Evolutionary conservation across 2,113 vertebrate species (phyloP), one percentile per base, ranked within the genome.

Genomic region (Kryptolebias marmoratus): DNA sequence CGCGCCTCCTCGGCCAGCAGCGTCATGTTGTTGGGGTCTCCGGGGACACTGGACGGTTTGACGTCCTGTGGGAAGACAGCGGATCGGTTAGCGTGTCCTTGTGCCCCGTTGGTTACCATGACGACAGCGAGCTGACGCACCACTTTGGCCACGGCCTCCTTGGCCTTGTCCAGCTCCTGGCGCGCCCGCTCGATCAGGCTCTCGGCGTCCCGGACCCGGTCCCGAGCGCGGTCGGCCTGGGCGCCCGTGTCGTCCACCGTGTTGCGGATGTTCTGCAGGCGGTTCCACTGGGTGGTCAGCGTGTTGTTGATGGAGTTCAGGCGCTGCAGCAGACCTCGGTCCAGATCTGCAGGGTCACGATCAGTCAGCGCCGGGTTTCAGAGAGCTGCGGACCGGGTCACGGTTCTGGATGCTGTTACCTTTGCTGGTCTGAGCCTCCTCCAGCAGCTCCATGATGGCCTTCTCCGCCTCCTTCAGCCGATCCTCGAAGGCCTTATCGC

Each of bases 21-120:
- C 16, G 98, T 99, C 96, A 99, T 97, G 87, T 99, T 99, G 93
- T 96, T 99, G 0, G 97, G 96, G 18, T 96, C 96, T 53, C 95
- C 91, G 0, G 91, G 77, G n/a, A 94, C 93, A 4, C 94, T 93
- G 0, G 95, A 95, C 4, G 95, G 90, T 68, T 94, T 93, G 86
- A 98, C 94, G 63, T 97, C 95, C 97, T 99, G 77, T 12, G 68
- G 39, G 4, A 71, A 0, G 3, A 73, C 18, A 62, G 18, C 28
- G 1, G 8, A 4, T 1, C 6, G 0, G 27, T 69, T 47, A 62
- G 31, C 0, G 1, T 0, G 0, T 16, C 12, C 11, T 14, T 1
- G 0, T 0, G 1, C 14, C 11, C 0, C 0, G 1, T 1, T 0
- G 0, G 5, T 4, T 0, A 1, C 71, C 14, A 1, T 30, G 56